Evolutionary conservation across 2,888 invertebrate species (phyloP), one percentile per base, ranked within the genome.

Genomic region (Chromoteleia sp.): DNA sequence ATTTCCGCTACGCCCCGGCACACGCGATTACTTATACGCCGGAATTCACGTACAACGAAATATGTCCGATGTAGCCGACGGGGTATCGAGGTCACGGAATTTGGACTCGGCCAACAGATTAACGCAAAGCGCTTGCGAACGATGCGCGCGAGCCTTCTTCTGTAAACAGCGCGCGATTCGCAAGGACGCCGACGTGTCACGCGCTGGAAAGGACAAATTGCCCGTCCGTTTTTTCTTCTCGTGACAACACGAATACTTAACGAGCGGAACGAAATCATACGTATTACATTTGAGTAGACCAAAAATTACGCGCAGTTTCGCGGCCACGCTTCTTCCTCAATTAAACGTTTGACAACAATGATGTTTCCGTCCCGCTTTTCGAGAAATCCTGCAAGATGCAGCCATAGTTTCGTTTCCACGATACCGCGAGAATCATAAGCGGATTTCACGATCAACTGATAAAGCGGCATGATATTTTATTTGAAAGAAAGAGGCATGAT

Each of bases 21-120:
- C 50, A 48, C 29, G 58, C 75, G 54, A 75, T 75, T 67, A 65
- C 65, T 75, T 58, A 48, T 65, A 65, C 45, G 74, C 2, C 21
- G 63, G 54, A 74, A 74, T 63, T 74, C 45, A 21, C 43, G 30
- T 17, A 12, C 45, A 39, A 41, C 71, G 52, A 61, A 52, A 52
- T 71, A 59, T 41, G 41, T 61, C 43, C 41, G 52, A 50, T 59
- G 43, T 36, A 48, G 8, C 6, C 15, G 17, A 12, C 12, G 29
- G 33, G 10, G 45, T 17, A 29, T 19, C 10, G n/a, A 10, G 17
- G 17, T 1, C 21, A 52, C 52, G 17, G 41, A 39, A 17, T 67
- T 39, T 48, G 5, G 15, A 15, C n/a, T 10, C n/a, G n/a, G n/a
- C 3, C n/a, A 10, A 4, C 5, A 19, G 25, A 48, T 48, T 25